Conservation (phyloP, 2,113 vertebrate genomes). For the Aspidoscelis tigris region DNA sequence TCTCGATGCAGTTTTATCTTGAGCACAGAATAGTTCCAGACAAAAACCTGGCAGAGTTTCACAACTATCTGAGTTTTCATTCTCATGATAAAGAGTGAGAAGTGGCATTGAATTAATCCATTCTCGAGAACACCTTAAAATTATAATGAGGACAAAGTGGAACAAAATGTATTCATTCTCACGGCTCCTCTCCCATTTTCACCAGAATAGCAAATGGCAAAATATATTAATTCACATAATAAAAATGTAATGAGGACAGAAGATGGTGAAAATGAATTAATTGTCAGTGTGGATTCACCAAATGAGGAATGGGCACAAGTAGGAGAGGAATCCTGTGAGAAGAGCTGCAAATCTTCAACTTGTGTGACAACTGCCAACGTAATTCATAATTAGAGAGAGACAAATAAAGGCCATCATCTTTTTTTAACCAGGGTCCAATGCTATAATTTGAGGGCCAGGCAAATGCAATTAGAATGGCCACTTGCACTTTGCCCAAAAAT, state of each 20-base stretch:
- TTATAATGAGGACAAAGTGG: constrained; percentile 71
- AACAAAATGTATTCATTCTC: constrained; percentile 75
- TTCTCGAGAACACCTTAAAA: constrained; percentile 75
- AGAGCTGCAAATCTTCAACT: not conserved
- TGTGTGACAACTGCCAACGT: not conserved
- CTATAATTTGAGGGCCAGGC: not conserved
- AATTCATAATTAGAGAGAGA: too few relatives aligned
- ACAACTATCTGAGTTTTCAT: constrained; percentile 64
- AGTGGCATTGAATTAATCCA: constrained; percentile 72
- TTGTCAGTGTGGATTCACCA: constrained; percentile 45
- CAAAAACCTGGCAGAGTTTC: constrained; percentile 45
- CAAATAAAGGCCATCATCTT: not conserved
- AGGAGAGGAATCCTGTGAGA: constrained; percentile 25
- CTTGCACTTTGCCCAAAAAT: not conserved
- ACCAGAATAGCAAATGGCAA: constrained; percentile 75
- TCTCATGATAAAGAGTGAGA: constrained; percentile 66
- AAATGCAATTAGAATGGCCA: not conserved
- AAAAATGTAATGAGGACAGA: constrained; percentile 75
- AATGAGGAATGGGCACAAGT: constrained; percentile 22
- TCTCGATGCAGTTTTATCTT: constrained; percentile 46
- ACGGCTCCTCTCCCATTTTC: constrained; percentile 69
- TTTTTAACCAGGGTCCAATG: not conserved
- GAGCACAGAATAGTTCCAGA: constrained; percentile 39
- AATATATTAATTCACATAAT: constrained; percentile 74
- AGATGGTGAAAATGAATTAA: constrained; percentile 64